phyloP scores from a whole-genome alignment of 2,888 invertebrate genomes.

The Thereva nobilitata region DNA sequence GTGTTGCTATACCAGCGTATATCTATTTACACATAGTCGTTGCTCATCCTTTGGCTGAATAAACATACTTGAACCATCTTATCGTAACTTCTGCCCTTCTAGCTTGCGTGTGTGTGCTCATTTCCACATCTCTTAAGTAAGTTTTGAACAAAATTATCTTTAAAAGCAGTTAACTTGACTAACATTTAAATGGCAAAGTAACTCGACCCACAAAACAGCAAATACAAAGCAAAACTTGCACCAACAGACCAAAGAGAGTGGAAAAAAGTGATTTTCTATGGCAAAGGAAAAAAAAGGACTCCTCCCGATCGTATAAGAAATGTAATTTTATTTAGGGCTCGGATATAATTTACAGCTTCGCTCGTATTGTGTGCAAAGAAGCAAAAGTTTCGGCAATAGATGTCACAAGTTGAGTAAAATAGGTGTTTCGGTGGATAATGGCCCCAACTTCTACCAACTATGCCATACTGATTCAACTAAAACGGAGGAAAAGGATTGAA shows the following conservation, averaged over 20 bases:
- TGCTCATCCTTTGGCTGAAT: too few relatives aligned
- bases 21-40: too few relatives aligned
- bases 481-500: slow-evolving; percentile 15
- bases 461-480: slow-evolving; percentile 5
- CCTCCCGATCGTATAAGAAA: slow-evolving; percentile 19
- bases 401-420: slow-evolving; percentile 35
- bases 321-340: slow-evolving; percentile 32
- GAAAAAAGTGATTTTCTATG: neutral
- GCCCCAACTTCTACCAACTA: slow-evolving; percentile 14
- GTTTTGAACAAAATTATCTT: too few relatives aligned
- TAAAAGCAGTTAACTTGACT: too few relatives aligned
- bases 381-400: slow-evolving; percentile 31
- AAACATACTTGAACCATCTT: too few relatives aligned
- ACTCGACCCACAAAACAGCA: neutral
- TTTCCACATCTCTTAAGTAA: too few relatives aligned
- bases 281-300: neutral
- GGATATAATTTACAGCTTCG: slow-evolving; percentile 24
- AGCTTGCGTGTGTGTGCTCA: too few relatives aligned
- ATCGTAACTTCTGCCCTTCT: too few relatives aligned
- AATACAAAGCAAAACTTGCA: neutral
- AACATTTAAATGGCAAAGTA: too few relatives aligned
- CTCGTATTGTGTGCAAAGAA: slow-evolving; percentile 26
- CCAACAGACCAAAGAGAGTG: slow-evolving; percentile 6
- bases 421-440: slow-evolving; percentile 34
- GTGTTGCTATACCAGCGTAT: too few relatives aligned